Percentiles rank a stretch among this genome's conserved stretches.
These are phyloP conservation scores for Clarias gariepinus DNA, from an alignment of 2,113 vertebrate genomes.

Conservation along the genomic window DNA sequence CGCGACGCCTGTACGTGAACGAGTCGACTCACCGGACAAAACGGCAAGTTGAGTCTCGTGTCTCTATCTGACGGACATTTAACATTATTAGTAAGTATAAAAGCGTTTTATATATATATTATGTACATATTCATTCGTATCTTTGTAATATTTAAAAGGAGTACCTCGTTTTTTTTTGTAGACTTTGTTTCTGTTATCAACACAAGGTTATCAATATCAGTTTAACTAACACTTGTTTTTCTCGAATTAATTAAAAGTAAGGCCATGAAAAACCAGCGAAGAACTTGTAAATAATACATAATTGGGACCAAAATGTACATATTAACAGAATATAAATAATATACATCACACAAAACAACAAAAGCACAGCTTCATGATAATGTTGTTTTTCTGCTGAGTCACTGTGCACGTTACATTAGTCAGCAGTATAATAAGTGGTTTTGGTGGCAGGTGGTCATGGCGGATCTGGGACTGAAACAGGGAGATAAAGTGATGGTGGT, in stretches of 20 bases:
- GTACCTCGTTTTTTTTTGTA: neutral
- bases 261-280: neutral
- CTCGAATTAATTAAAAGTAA: neutral
- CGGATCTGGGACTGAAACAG: slow-evolving; percentile 70
- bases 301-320: neutral
- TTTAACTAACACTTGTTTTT: neutral
- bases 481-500: slow-evolving; percentile 82
- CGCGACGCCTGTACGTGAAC: neutral
- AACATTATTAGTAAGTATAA: neutral
- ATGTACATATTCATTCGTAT: neutral
- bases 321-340: neutral
- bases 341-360: neutral
- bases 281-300: too few species aligned
- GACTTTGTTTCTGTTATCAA: neutral
- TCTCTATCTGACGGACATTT: neutral
- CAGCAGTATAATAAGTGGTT: slow-evolving; percentile 2
- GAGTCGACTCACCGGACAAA: neutral
- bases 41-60: neutral
- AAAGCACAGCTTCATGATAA: neutral
- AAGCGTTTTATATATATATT: neutral
- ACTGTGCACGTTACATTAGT: neutral
- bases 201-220: neutral
- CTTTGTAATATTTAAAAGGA: neutral
- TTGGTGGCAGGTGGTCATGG: slow-evolving; percentile 70
- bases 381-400: neutral